phyloP scores from a whole-genome alignment of 2,113 vertebrate species.

The Antechinus flavipes region DNA sequence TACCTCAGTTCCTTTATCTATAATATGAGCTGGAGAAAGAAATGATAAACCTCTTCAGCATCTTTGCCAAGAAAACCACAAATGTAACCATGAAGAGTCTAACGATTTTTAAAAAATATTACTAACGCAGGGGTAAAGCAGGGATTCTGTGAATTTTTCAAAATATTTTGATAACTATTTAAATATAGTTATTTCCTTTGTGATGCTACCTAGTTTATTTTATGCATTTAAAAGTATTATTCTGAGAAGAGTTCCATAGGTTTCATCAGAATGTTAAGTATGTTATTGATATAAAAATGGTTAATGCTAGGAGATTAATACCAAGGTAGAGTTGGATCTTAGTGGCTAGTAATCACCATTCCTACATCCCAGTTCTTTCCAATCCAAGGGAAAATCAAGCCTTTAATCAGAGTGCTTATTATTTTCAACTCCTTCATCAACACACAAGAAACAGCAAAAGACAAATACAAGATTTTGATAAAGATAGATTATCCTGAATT shows the following conservation, averaged over 20 bases:
- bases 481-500: slow-evolving; percentile 7
- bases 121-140: background rate
- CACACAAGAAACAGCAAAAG: background rate
- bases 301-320: background rate
- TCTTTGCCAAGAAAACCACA: no score
- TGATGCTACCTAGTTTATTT: background rate
- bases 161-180: background rate
- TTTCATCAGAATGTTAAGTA: background rate
- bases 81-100: no score
- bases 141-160: background rate
- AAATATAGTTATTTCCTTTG: no score
- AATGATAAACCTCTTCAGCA: no score
- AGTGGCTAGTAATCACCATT: background rate
- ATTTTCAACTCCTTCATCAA: background rate
- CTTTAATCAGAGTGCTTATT: background rate
- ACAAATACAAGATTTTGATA: background rate
- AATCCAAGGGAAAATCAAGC: background rate
- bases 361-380: background rate
- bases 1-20: no score
- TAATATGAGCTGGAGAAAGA: no score
- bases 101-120: background rate
- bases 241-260: background rate
- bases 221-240: background rate
- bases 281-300: background rate
- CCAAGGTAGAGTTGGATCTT: background rate